A percentile compares a stretch with the other conserved stretches of the same genome.
These are phyloP conservation scores for Harpagoxenus sublaevis DNA, from an alignment of 2,888 invertebrate genomes.

Conservation along the genomic window DNA sequence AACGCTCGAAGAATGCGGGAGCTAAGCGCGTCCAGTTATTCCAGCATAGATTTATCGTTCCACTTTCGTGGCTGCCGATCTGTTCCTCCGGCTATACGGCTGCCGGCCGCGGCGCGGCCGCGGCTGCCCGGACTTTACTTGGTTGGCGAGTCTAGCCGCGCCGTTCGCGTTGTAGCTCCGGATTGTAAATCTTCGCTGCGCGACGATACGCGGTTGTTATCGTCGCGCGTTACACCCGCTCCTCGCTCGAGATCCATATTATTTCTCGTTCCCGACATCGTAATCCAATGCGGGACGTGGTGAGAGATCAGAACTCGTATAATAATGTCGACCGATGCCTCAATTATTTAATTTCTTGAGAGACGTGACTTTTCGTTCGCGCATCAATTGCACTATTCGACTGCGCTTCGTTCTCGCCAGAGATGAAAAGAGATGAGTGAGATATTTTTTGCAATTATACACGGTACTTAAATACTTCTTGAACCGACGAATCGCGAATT, in stretches of 20 bases:
- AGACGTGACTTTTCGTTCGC: not conserved
- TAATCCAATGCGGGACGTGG: not conserved
- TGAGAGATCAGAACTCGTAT: not conserved
- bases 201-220: slow-evolving; percentile 56
- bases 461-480: not conserved
- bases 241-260: slow-evolving; percentile 11
- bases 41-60: slow-evolving; percentile 71
- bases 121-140: slow-evolving; percentile 30
- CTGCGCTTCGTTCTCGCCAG: not conserved
- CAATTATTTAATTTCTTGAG: not conserved
- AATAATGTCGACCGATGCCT: not conserved
- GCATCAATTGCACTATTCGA: not conserved
- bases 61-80: slow-evolving; percentile 68
- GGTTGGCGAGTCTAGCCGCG: slow-evolving; percentile 39
- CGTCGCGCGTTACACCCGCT: slow-evolving; percentile 46
- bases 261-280: not conserved
- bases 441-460: not conserved
- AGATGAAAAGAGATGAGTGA: not conserved
- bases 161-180: slow-evolving; percentile 37
- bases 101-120: slow-evolving; percentile 41
- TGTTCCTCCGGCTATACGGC: slow-evolving; percentile 44
- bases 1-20: slow-evolving; percentile 68
- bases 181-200: slow-evolving; percentile 62
- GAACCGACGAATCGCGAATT: not conserved
- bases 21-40: slow-evolving; percentile 71